phyloP scores from a whole-genome alignment of 1,140 invertebrate species.

The Steinernema feltiae region DNA sequence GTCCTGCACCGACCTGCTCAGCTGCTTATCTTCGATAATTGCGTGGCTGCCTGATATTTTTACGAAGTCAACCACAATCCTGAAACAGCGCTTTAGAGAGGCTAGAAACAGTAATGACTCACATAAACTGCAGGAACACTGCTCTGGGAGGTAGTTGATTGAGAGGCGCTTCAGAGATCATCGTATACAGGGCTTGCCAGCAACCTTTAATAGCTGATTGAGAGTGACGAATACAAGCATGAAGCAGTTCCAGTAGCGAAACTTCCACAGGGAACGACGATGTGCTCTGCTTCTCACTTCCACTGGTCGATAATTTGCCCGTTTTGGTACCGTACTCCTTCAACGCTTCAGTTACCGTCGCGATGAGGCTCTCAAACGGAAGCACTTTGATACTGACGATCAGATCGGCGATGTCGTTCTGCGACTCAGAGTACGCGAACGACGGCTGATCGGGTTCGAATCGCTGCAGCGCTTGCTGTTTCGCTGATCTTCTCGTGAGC shows the following conservation, averaged over 20 bases:
- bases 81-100: slow-evolving; percentile 45
- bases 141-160: slow-evolving; percentile 69
- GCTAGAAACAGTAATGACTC: slow-evolving; percentile 42
- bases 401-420: slow-evolving; percentile 47
- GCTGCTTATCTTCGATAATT: slow-evolving; percentile 76
- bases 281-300: slow-evolving; percentile 51
- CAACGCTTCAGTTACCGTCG: slow-evolving; percentile 76
- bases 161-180: slow-evolving; percentile 70
- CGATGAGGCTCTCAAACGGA: slow-evolving; percentile 77
- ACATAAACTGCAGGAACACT: slow-evolving; percentile 73
- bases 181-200: slow-evolving; percentile 72
- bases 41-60: slow-evolving; percentile 71
- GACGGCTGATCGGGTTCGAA: slow-evolving; percentile 41
- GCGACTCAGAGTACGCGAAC: slow-evolving; percentile 45
- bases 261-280: slow-evolving; percentile 63
- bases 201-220: slow-evolving; percentile 52
- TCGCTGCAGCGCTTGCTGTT: slow-evolving; percentile 20
- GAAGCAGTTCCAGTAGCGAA: slow-evolving; percentile 66
- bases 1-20: slow-evolving; percentile 66
- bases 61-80: slow-evolving; percentile 77
- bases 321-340: slow-evolving; percentile 66
- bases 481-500: slow-evolving; percentile 65
- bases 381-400: slow-evolving; percentile 68
- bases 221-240: slow-evolving; percentile 66
- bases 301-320: slow-evolving; percentile 25